Evolutionary conservation across 2,797 vertebrate species (phyloP).

Genomic region (Telmatherina bonti): DNA sequence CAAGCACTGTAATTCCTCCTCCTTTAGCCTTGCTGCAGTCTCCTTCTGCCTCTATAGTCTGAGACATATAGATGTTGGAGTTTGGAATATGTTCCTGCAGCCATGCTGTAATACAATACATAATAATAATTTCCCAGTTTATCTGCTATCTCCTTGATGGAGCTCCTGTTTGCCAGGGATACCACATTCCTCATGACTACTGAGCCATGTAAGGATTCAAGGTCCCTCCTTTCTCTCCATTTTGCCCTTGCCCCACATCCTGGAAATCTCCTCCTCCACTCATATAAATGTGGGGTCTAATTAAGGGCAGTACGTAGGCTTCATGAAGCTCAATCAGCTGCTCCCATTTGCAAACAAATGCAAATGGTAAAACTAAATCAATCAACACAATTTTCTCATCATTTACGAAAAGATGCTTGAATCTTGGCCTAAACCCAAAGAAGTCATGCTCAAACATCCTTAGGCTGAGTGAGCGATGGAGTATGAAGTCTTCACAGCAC

Average conservation of each 20-base stretch:
- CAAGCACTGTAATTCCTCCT: not conserved
- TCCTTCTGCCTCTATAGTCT: not conserved
- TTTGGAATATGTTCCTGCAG: not conserved
- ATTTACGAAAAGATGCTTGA: not conserved
- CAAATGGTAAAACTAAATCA: no score
- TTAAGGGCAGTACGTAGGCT: not conserved
- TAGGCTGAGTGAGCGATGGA: conserved; percentile 2
- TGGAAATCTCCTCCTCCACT: not conserved
- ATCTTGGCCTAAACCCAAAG: not conserved
- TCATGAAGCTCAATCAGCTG: not conserved
- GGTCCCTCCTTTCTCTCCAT: not conserved
- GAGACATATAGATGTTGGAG: not conserved
- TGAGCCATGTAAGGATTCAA: not conserved
- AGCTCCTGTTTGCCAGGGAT: not conserved
- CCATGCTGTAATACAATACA: not conserved
- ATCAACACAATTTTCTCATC: not conserved
- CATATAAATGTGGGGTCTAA: not conserved
- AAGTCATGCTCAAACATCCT: conserved; percentile 22
- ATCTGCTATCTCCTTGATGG: not conserved
- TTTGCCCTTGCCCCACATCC: not conserved
- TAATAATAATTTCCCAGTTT: not conserved
- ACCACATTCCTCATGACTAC: not conserved
- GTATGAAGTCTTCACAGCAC: conserved; percentile 9
- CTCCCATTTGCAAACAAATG: not conserved
- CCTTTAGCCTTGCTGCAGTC: not conserved